Base-by-base conservation (phyloP, 2,797 vertebrate species). In the Centropyge bicolor region DNA sequence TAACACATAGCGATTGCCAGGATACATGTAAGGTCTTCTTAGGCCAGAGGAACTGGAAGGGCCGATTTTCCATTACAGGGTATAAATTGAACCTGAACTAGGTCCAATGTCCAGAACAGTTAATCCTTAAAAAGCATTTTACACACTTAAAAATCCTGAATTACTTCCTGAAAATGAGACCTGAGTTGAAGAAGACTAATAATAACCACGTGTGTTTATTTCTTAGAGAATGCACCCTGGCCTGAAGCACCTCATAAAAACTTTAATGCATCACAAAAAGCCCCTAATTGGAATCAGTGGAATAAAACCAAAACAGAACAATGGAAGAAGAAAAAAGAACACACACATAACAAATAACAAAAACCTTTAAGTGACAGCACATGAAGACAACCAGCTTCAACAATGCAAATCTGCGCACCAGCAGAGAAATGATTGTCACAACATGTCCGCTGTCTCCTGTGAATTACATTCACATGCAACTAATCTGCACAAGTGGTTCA, bases 181-280 rank as follows among this genome's bases (percentile, higher is more conserved):
- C 43, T 59, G 57, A 55, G 40, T 49, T 56, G 1, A 63, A 76
- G 11, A 35, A 49, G 20, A 60, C 60, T 80, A 54, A 83, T 79
- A 67, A 77, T 8, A 59, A 67, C 68, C 87, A 84, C 70, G 60
- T 89, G 82, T 56, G 5, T 68, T 38, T 71, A 12, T 74, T 70
- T 74, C 0, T 73, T 24, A 75, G 73, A 43, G 27, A 80, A 61
- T 61, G 45, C 49, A 35, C 49, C 20, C 6, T 35, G 9, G 48
- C 62, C 78, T 20, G 19, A 36, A 74, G 75, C 62, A 60, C 8
- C 75, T 27, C 48, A 4, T 74, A 78, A 78, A 76, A 72, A 69
- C 19, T 57, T 71, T 76, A 74, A 69, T 83, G 77, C 65, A 24
- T 79, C 43, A 63, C 79, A 80, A 55, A 61, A 73, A 64, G 45